Evolutionary conservation across 92 coral and sea anemone genomes (phyloP).

Genomic region (Virgularia gustaviana): DNA sequence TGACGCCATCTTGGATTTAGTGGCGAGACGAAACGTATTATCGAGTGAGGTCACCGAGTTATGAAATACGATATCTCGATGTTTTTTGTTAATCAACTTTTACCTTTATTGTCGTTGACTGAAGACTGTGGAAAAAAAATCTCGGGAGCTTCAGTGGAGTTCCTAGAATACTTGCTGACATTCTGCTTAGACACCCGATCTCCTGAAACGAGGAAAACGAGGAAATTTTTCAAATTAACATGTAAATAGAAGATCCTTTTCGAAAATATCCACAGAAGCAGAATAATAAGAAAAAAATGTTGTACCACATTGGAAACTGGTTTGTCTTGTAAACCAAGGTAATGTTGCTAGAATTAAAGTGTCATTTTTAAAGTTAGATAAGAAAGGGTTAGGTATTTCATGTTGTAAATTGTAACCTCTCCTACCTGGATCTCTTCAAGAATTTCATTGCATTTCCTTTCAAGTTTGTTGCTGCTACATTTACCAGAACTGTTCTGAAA

Average conservation of each 20-base stretch:
- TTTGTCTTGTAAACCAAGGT: conserved; percentile 7
- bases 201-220: conserved; percentile 53
- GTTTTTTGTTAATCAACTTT: neutral
- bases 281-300: neutral
- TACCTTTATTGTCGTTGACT: conserved; percentile 88
- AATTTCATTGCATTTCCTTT: conserved; percentile 21
- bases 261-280: no score
- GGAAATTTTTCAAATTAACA: no score
- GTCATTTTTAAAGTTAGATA: neutral
- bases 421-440: conserved; percentile 28
- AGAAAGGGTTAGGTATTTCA: neutral
- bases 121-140: conserved; percentile 78
- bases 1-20: neutral
- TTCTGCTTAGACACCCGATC: conserved; percentile 74
- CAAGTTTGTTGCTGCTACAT: conserved; percentile 14
- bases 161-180: conserved; percentile 74
- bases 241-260: no score
- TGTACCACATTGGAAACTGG: conserved; percentile 29
- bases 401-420: neutral
- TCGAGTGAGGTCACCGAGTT: neutral
- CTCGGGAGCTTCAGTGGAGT: conserved; percentile 78
- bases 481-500: neutral
- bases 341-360: conserved; percentile 7
- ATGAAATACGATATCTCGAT: neutral
- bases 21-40: neutral